phyloP scores from a whole-genome alignment of 2,888 invertebrate species.

The Capitulum mitella region DNA sequence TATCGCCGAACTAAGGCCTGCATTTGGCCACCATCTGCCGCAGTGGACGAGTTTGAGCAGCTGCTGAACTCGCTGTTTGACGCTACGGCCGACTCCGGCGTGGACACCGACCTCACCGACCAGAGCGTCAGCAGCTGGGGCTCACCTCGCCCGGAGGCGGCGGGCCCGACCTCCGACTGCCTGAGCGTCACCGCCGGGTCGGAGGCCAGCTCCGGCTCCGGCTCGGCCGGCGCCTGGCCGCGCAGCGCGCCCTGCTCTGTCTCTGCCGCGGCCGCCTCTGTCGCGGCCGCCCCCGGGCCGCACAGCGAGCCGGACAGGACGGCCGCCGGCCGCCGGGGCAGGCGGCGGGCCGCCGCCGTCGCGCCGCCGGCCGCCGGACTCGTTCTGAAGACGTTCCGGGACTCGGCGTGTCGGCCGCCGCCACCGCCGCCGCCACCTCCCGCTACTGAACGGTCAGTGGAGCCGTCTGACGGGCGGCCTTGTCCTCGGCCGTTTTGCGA shows the following conservation, averaged over 20 bases:
- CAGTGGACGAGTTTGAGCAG: background rate
- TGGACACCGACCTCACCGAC: background rate
- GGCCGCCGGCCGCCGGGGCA: no score
- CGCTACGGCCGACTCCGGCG: background rate
- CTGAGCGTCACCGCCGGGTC: background rate
- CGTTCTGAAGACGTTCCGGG: background rate
- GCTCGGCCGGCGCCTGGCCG: background rate
- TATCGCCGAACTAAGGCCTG: no score
- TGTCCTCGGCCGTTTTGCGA: background rate
- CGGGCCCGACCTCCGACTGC: background rate
- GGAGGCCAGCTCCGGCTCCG: background rate
- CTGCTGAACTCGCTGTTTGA: background rate
- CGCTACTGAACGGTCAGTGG: no score
- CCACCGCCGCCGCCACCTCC: background rate
- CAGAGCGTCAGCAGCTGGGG: background rate
- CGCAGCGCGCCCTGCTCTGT: no score
- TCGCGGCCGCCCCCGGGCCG: background rate
- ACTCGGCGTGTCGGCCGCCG: background rate
- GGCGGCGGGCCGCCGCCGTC: background rate
- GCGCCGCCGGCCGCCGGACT: background rate
- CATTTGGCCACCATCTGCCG: no score
- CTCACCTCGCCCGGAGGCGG: background rate
- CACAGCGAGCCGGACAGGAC: background rate
- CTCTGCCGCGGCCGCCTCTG: no score
- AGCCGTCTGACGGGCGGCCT: background rate